These are phyloP conservation scores for Alouatta palliata DNA, from an alignment of 2,113 vertebrate species.

Conservation along the genomic window DNA sequence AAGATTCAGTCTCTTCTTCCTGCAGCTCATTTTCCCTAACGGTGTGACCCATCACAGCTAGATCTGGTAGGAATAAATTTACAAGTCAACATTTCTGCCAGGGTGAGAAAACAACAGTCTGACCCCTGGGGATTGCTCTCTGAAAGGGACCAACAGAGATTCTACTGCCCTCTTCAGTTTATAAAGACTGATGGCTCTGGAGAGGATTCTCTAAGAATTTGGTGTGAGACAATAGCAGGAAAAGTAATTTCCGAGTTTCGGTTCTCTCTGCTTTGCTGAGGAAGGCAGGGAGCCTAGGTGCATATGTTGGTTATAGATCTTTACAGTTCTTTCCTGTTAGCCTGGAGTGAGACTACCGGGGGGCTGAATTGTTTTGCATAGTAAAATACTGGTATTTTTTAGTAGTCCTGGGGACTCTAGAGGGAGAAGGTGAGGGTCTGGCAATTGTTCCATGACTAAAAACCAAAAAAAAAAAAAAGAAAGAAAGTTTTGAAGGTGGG, in stretches of 20 bases:
- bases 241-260: not conserved
- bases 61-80: not conserved
- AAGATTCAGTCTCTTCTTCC: not conserved
- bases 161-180: not conserved
- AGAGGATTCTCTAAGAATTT: not conserved
- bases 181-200: not conserved
- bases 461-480: not conserved
- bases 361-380: not conserved
- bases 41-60: no score
- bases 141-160: not conserved
- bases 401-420: not conserved
- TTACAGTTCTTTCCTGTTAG: not conserved
- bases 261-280: not conserved
- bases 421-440: not conserved
- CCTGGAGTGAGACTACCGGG: not conserved
- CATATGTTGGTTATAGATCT: not conserved
- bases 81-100: not conserved
- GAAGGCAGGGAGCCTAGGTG: not conserved
- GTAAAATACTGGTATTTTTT: not conserved
- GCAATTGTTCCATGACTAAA: not conserved
- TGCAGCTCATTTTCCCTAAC: not conserved
- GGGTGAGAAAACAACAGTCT: not conserved
- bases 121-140: not conserved
- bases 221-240: not conserved
- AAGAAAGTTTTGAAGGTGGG: not conserved